Percentiles rank a stretch among this genome's conserved stretches.
phyloP scores from a whole-genome alignment of 2,888 invertebrate species.

The Patella ulyssiponensis region DNA sequence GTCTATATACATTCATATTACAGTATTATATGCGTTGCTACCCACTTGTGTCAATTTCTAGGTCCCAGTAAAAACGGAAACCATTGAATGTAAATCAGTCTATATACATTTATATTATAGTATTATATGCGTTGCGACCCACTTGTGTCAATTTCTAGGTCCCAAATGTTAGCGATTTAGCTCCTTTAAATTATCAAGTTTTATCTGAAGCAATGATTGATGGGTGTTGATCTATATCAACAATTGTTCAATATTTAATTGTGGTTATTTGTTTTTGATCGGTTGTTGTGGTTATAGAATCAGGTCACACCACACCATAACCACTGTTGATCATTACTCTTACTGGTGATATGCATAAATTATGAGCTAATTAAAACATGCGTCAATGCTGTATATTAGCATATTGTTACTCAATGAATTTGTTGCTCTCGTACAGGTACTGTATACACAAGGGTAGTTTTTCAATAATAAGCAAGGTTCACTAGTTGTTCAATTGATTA shows the following conservation, averaged over 20 bases:
- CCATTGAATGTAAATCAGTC: too few relatives aligned
- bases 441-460: neutral
- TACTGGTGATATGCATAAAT: slow-evolving; percentile 3
- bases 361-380: neutral
- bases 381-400: neutral
- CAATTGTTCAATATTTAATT: neutral
- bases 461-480: neutral
- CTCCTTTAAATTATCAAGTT: too few relatives aligned
- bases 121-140: too few relatives aligned
- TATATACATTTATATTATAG: too few relatives aligned
- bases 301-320: neutral
- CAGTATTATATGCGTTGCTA: too few relatives aligned
- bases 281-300: neutral
- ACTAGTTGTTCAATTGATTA: slow-evolving; percentile 3
- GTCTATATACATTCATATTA: too few relatives aligned
- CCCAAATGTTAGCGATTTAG: too few relatives aligned
- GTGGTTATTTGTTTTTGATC: neutral
- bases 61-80: too few relatives aligned
- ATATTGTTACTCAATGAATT: slow-evolving; percentile 7
- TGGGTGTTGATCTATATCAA: too few relatives aligned
- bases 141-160: too few relatives aligned
- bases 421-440: neutral
- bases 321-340: neutral
- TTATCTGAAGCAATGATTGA: too few relatives aligned
- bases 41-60: too few relatives aligned